These are phyloP conservation scores for Phengaris arion DNA, from an alignment of 2,888 invertebrate genomes.

Conservation along the genomic window DNA sequence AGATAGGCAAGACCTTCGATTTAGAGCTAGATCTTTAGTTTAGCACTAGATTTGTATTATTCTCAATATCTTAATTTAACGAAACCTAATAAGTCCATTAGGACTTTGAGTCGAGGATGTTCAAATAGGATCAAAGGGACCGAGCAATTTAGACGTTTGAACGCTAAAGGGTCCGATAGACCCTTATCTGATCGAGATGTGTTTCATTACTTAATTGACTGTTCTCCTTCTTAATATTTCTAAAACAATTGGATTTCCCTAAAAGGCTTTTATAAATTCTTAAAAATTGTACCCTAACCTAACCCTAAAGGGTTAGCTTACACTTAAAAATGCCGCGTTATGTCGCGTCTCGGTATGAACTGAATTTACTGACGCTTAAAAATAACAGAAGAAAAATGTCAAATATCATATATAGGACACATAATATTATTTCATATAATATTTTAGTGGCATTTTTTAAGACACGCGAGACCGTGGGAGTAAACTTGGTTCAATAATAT, in stretches of 20 bases:
- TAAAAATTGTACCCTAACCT: too few species aligned
- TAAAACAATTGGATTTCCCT: not conserved
- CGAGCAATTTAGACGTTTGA: constrained; percentile 14
- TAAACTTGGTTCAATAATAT: not conserved
- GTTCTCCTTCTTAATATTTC: not conserved
- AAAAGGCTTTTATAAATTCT: too few species aligned
- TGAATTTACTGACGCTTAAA: too few species aligned
- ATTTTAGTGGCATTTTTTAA: not conserved
- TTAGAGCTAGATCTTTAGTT: not conserved
- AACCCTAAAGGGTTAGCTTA: too few species aligned
- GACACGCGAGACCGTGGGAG: not conserved
- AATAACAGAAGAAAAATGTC: too few species aligned
- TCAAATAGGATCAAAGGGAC: constrained; percentile 10
- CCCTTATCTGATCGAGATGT: constrained; percentile 17
- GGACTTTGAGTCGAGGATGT: not conserved
- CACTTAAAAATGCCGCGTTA: too few species aligned
- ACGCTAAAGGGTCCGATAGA: not conserved
- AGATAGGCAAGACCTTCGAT: not conserved
- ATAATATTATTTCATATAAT: not conserved
- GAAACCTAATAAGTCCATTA: constrained; percentile 7
- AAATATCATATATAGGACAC: not conserved
- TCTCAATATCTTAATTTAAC: not conserved
- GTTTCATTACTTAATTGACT: constrained; percentile 20
- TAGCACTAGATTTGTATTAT: not conserved
- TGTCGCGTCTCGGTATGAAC: too few species aligned